Base-by-base conservation (phyloP, 2,797 vertebrate genomes). In the Scarus forsteni region DNA sequence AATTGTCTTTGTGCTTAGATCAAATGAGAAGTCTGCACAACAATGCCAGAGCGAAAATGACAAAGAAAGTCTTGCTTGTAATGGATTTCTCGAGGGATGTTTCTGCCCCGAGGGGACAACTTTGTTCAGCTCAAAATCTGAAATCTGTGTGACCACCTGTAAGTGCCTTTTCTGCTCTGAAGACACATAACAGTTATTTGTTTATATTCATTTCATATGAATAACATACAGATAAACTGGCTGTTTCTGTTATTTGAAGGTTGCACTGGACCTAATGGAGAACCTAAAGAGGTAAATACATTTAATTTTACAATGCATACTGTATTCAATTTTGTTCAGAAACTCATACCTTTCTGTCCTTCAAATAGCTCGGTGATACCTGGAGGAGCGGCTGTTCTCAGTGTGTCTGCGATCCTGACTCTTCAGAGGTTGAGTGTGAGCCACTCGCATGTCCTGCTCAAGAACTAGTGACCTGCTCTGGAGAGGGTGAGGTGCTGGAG, bases 241-340 rank as follows among this genome's bases (percentile, higher is more conserved):
- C 45, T 57, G 36, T 70, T 76, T 79, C 10, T 27, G 75, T 7
- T 35, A 80, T 34, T 76, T 82, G 16, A 77, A 96, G 96, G 91
- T 83, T 97, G 96, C 55, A 70, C 91, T 60, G 96, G 95, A 66
- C 92, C 95, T 27, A 87, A 93, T 58, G 95, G 95, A 19, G 35
- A 86, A 60, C 94, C 95, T n/a, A 94, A 84, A 90, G 0, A 63
- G 65, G 96, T 96, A 83, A 88, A 53, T 5, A 44, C 0, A 13
- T 51, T n/a, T 13, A 14, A 12, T 54, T 46, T 2, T 12, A 39
- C 40, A 36, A 18, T 67, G 27, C 11, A 48, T 7, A 40, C 3
- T 11, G 45, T 59, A 42, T 65, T 62, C 15, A 3, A 34, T 49
- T 43, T 48, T 60, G 14, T 65, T 34, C 42, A 5, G 7, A 61